Percentiles rank a stretch among this genome's conserved stretches.
phyloP scores from a whole-genome alignment of 2,113 vertebrate species.

The Bujurquina vittata region DNA sequence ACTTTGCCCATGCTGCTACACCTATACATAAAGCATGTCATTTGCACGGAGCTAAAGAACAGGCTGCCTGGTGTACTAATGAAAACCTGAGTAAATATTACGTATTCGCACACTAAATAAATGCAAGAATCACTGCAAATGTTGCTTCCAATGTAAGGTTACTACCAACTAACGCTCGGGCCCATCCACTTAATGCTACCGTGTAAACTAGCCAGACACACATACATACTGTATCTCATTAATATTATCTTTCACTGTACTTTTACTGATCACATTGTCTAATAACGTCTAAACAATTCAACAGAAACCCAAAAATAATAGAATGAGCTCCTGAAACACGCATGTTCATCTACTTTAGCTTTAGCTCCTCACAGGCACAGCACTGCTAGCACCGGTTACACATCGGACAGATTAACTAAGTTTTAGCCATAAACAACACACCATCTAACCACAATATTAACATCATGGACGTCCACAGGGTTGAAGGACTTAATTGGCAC shows the following conservation, averaged over 20 bases:
- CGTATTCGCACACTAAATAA: background rate
- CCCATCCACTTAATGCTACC: background rate
- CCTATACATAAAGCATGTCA: background rate
- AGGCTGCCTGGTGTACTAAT: background rate
- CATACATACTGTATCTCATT: background rate
- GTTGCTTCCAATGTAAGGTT: background rate
- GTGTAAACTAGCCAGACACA: background rate
- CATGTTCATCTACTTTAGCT: conserved; percentile 20
- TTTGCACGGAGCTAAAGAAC: background rate
- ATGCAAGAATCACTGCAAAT: background rate
- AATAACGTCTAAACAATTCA: background rate
- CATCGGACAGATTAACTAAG: background rate
- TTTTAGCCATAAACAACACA: background rate
- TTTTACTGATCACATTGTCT: background rate
- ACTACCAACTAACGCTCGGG: background rate
- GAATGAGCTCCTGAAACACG: fast-evolving
- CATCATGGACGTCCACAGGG: fast-evolving
- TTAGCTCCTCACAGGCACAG: conserved; percentile 18
- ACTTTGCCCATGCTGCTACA: background rate
- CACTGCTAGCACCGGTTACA: conserved; percentile 29
- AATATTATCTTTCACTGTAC: background rate
- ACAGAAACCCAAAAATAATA: background rate
- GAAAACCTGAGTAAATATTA: background rate
- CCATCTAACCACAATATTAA: conserved; percentile 21
- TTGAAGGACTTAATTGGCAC: fast-evolving